phyloP scores from a whole-genome alignment of 2,888 invertebrate genomes.

The Torymus tubicola region DNA sequence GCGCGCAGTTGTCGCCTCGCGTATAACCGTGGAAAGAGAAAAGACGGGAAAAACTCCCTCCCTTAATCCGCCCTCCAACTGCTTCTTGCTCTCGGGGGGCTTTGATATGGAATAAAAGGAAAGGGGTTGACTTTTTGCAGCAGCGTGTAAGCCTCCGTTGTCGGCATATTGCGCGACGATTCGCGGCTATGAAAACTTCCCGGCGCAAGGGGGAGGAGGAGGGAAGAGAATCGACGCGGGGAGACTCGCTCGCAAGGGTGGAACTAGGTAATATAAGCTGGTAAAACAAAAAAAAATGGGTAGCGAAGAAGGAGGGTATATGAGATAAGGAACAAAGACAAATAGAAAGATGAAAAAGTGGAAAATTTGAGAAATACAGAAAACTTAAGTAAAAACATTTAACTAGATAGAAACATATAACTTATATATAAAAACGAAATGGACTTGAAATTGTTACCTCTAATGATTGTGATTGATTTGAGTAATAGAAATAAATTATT shows the following conservation, averaged over 20 bases:
- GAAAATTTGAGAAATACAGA: background rate
- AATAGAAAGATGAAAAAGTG: conserved; percentile 1
- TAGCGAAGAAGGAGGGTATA: background rate
- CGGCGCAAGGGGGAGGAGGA: conserved; percentile 49
- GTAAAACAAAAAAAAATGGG: background rate
- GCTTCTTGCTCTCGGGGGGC: background rate
- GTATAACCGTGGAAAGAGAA: background rate
- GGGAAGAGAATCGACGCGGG: conserved; percentile 16
- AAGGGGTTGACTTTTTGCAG: conserved; percentile 54
- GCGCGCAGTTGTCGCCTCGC: background rate
- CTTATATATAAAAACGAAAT: too few species aligned
- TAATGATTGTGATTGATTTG: too few species aligned
- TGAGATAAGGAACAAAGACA: conserved; percentile 30
- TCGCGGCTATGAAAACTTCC: conserved; percentile 75
- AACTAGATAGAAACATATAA: too few species aligned
- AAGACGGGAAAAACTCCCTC: background rate
- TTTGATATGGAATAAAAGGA: conserved; percentile 48
- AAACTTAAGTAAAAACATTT: background rate
- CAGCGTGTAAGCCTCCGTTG: conserved; percentile 71
- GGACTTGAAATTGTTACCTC: too few species aligned
- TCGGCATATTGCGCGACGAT: conserved; percentile 76
- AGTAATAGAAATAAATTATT: too few species aligned
- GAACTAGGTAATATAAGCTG: background rate
- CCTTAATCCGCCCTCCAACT: conserved; percentile 15
- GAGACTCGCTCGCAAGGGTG: background rate